Evolutionary conservation across 2,113 vertebrate species (phyloP), one percentile per base, ranked within the genome.

Genomic region (Dolichallabes microphthalmus): DNA sequence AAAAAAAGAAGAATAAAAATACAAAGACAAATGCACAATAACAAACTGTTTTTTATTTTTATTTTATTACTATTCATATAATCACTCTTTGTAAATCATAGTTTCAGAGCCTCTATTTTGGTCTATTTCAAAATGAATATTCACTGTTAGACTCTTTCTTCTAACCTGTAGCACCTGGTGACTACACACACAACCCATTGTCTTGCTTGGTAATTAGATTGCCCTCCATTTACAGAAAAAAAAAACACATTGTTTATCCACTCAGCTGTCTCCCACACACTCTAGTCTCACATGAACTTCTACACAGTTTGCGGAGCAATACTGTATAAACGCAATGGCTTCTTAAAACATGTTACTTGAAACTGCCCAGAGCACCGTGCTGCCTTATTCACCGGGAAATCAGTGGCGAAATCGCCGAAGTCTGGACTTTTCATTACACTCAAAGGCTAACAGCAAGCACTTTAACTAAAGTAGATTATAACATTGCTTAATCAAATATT

Each of bases 391-490:
- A 20, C 76, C 27, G 30, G 60, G 57, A 76, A 68, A 77, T 82
- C 55, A 50, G 30, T 32, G 10, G 75, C 17, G 35, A 80, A 58
- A 83, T 73, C 12, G 63, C 87, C 63, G 84, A 88, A 82, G 25
- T 22, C 75, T 27, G 30, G 80, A 84, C 58, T 61, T 74, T 84
- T 45, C 60, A 63, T 57, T 60, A 20, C 17, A 27, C 74, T 69
- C 35, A 30, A 85, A 81, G 80, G 53, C 77, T 75, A 87, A 85
- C 85, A 79, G 83, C 85, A 52, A 22, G 61, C 73, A 71, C 55
- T 63, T 52, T 6, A 19, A 25, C 77, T 68, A 12, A 50, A 80
- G 50, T 64, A 60, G 71, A 76, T 76, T 84, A 84, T 30, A 60
- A 76, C 32, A 58, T 50, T 17, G 30, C 52, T 35, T 85, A 60